Evolutionary conservation across 2,113 vertebrate species (phyloP), one percentile per base, ranked within the genome.

Genomic region (Leptocoma aspasia): DNA sequence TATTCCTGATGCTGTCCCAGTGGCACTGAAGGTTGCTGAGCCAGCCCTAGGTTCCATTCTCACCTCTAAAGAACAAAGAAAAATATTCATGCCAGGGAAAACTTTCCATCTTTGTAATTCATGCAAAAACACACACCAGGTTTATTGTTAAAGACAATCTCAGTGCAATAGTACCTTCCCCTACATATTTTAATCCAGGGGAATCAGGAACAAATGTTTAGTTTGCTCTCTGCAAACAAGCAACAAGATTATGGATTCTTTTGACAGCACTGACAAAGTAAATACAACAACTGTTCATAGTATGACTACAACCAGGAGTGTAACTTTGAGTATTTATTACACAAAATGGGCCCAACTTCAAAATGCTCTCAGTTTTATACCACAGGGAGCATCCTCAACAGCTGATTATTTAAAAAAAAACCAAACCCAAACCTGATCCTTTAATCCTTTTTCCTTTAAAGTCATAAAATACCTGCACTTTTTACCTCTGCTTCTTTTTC

Each of bases 271-370:
- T 45, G 56, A 70, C 61, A 82, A 90, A 95, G 84, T 31, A 93
- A 95, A 94, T 77, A 91, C 61, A 93, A 13, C 10, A 41, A 89
- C 6, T 28, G 45, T 60, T 96, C 92, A 86, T 10, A 76, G 94
- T 53, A 78, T 12, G 30, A 33, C 30, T 70, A 49, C 1, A 30
- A 95, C 84, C 76, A 92, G 63, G 75, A 86, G 57, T 22, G 37
- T 15, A 56, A 41, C 37, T 75, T 33, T 7, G 16, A 92, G 76
- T 89, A 89, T 90, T 94, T 93, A 31, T 91, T 92, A 33, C 6
- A 66, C 42, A 83, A 75, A 87, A 22, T 14, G 26, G 53, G 33
- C 9, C n/a, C 35, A 53, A 2, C 1, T 17, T 63, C 73, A 66
- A 59, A n/a, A 41, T 24, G 16, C 22, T 68, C 4, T 3, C 60